phyloP scores from a whole-genome alignment of 2,113 vertebrate species.

The Hepsetus odoe region DNA sequence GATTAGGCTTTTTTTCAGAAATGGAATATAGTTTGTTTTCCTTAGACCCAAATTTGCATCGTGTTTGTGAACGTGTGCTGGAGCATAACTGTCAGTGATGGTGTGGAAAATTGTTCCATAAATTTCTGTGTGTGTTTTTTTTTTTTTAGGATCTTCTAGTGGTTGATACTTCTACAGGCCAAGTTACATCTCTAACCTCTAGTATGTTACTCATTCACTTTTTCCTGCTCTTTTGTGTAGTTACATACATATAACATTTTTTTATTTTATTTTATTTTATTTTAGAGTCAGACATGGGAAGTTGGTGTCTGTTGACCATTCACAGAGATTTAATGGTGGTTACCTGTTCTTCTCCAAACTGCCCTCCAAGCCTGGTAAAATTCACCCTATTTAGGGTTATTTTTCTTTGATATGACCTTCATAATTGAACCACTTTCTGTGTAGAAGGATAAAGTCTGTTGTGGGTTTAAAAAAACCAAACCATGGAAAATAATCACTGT shows the following conservation, averaged over 20 bases:
- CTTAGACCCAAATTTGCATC: no score
- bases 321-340: conserved; percentile 88
- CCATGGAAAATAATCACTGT: conserved; percentile 6
- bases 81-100: background rate
- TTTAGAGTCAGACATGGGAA: conserved; percentile 71
- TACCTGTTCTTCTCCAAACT: conserved; percentile 84
- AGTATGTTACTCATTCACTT: conserved; percentile 64
- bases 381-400: background rate
- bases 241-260: background rate
- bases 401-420: background rate
- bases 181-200: conserved; percentile 72
- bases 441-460: no score
- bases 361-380: conserved; percentile 82
- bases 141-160: conserved; percentile 73
- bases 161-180: conserved; percentile 74
- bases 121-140: conserved; percentile 12
- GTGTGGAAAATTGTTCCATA: background rate
- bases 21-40: background rate
- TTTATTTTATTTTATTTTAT: conserved; percentile 17
- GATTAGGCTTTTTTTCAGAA: conserved; percentile 1
- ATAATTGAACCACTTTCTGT: no score
- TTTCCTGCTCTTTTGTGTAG: background rate
- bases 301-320: conserved; percentile 81
- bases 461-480: background rate
- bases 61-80: no score